phyloP scores from a whole-genome alignment of 2,888 invertebrate species.

The Anthoptus insignis region DNA sequence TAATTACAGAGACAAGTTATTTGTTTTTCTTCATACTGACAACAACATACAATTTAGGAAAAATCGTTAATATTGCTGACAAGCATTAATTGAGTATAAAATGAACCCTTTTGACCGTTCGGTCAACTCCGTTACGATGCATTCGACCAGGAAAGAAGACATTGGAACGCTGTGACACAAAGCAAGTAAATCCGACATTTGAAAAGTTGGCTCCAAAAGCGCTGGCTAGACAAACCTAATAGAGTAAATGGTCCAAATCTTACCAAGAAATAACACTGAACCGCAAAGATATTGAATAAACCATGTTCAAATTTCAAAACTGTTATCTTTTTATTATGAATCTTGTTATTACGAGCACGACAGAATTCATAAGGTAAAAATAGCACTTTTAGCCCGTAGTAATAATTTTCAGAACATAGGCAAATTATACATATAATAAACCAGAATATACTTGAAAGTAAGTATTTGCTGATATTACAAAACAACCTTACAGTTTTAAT shows the following conservation, averaged over 20 bases:
- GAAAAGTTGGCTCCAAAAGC: constrained; percentile 7
- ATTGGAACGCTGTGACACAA: constrained; percentile 9
- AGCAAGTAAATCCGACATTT: constrained; percentile 28
- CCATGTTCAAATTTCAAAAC: not conserved
- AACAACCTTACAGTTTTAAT: not conserved
- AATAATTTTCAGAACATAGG: no score
- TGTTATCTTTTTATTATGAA: no score
- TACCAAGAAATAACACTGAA: not conserved
- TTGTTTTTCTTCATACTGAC: no score
- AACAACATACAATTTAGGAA: no score
- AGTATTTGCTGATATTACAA: no score
- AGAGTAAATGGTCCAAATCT: not conserved
- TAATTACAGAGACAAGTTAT: no score
- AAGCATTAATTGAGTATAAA: not conserved
- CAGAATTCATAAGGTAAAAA: no score
- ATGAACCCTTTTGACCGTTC: not conserved
- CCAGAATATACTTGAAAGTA: no score
- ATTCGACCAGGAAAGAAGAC: constrained; percentile 8
- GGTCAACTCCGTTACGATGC: constrained; percentile 9
- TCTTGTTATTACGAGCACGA: no score
- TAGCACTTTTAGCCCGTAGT: no score
- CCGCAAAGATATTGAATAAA: not conserved
- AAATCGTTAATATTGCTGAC: no score
- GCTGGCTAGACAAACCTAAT: constrained; percentile 6
- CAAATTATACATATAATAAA: no score